Evolutionary conservation across 2,888 invertebrate genomes (phyloP), one percentile per base, ranked within the genome.

Genomic region (Augiades crinisus): DNA sequence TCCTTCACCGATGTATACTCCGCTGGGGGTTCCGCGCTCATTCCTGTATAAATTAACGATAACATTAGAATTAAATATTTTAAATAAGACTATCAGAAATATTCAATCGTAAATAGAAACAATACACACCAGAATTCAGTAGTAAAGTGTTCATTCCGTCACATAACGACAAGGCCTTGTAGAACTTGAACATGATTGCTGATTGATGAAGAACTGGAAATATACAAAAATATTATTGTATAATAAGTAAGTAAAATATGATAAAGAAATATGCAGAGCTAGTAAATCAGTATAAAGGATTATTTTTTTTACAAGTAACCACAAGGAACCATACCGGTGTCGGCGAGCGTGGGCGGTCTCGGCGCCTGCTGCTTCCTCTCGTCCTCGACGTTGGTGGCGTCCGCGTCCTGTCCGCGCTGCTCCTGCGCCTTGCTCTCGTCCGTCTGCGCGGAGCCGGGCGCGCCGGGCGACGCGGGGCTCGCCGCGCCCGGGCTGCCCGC

Each of bases 1-100:
- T 98, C 97, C 1, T 95, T 95, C 46, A 97, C 93, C 0, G 95
- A 95, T 19, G 93, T 91, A 5, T 94, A 93, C 63, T 94, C 94
- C n/a, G 91, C 57, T 0, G 72, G 65, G 1, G 70, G 65, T 41
- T 84, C 80, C 0, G 75, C 56, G 40, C 57, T 69, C 44, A 67
- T 56, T 4, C 68, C 72, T 65, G 6, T 1, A 30, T 1, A n/a
- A n/a, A n/a, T n/a, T n/a, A 19, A 19, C 19, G 19, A 19, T 4
- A 27, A 27, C 27, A 10, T 10, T 27, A n/a, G n/a, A n/a, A n/a
- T n/a, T n/a, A n/a, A n/a, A n/a, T n/a, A n/a, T n/a, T n/a, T n/a
- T n/a, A n/a, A n/a, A n/a, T n/a, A n/a, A n/a, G n/a, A n/a, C n/a
- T n/a, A n/a, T n/a, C n/a, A n/a, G n/a, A n/a, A n/a, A n/a, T n/a